Conservation (phyloP, 2,797 vertebrate species). For the Siniperca scherzeri region DNA sequence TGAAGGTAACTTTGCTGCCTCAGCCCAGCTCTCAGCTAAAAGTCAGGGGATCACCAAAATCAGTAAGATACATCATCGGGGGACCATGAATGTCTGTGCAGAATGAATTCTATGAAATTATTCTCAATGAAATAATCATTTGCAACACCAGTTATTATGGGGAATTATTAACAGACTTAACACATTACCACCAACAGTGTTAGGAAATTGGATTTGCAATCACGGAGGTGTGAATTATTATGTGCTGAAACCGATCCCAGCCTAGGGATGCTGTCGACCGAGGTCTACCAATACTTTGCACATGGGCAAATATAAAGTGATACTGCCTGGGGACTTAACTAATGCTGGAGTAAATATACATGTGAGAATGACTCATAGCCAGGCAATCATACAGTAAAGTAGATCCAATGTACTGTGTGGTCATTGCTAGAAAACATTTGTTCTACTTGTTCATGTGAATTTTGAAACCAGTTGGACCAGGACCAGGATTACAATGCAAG, state of each 20-base stretch:
- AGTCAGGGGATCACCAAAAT: no score
- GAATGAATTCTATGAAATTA: background rate
- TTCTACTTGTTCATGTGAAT: background rate
- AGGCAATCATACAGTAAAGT: background rate
- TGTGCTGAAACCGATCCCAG: slow-evolving; percentile 19
- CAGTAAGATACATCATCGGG: no score
- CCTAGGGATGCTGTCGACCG: background rate
- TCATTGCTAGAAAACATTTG: slow-evolving; percentile 11
- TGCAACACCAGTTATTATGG: background rate
- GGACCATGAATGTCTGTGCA: background rate
- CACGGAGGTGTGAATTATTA: slow-evolving; percentile 33
- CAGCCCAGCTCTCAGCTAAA: no score
- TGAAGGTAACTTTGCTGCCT: no score
- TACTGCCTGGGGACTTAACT: slow-evolving; percentile 10
- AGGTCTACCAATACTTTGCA: slow-evolving; percentile 7
- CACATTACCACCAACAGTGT: slow-evolving; percentile 21
- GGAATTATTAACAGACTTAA: slow-evolving; percentile 5
- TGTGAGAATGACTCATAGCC: slow-evolving; percentile 25
- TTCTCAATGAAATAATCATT: slow-evolving; percentile 4
- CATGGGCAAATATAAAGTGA: slow-evolving; percentile 9
- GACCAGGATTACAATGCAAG: background rate
- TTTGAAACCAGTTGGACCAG: background rate
- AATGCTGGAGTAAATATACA: slow-evolving; percentile 27
- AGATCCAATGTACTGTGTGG: background rate
- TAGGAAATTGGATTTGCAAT: slow-evolving; percentile 32